These are phyloP conservation scores for Odontothrips loti DNA, from an alignment of 2,888 invertebrate genomes.

Conservation along the genomic window DNA sequence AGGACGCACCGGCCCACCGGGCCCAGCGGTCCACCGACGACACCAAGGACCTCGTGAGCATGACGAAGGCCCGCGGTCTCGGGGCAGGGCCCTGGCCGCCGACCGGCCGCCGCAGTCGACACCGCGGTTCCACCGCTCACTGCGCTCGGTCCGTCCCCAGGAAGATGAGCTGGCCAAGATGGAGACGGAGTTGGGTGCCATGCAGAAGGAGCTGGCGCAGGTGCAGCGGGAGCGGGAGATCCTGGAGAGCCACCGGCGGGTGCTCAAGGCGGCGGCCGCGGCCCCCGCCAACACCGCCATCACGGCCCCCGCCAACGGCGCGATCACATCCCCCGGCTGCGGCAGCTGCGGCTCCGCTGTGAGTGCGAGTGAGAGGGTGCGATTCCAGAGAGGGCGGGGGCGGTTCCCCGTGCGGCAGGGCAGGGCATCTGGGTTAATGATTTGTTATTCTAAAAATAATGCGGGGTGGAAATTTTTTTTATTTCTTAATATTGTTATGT, in stretches of 20 bases:
- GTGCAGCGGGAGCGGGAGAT: not conserved
- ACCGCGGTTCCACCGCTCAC: too few relatives aligned
- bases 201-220: not conserved
- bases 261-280: not conserved
- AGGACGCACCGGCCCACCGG: too few relatives aligned
- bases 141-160: not conserved
- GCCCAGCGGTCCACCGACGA: too few relatives aligned
- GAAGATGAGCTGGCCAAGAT: not conserved
- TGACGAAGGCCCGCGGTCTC: not conserved
- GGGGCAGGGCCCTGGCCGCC: too few relatives aligned
- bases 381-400: too few relatives aligned
- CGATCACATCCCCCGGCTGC: not conserved
- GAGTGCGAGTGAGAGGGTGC: not conserved
- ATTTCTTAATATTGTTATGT: too few relatives aligned
- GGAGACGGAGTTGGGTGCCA: constrained; percentile 4
- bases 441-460: too few relatives aligned
- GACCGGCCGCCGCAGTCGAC: too few relatives aligned
- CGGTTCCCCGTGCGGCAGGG: too few relatives aligned
- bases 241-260: not conserved
- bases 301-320: not conserved
- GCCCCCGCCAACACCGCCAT: too few relatives aligned
- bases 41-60: not conserved
- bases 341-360: not conserved
- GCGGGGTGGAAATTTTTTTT: too few relatives aligned
- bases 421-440: too few relatives aligned